Percentiles rank a stretch among this genome's conserved stretches.
Evolutionary conservation across 2,797 vertebrate genomes (phyloP).

Genomic region (Rachycentron canadum): DNA sequence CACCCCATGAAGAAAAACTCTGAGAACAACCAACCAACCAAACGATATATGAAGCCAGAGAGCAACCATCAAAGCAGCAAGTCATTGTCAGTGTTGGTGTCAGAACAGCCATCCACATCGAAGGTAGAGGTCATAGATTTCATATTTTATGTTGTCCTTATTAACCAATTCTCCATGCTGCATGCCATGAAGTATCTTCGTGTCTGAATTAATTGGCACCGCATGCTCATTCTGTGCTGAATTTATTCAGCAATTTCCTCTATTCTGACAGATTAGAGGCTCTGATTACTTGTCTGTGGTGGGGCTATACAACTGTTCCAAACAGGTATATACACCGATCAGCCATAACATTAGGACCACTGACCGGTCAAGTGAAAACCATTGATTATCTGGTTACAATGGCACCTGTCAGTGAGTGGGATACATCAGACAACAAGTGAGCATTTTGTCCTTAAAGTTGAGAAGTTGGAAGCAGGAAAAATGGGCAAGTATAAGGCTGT

Average conservation of each 20-base stretch:
- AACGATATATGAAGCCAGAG: conserved; percentile 83
- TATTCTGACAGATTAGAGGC: background rate
- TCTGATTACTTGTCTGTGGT: background rate
- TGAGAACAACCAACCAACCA: conserved; percentile 57
- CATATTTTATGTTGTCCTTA: background rate
- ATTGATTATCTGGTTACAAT: too few relatives aligned
- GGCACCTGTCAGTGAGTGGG: too few relatives aligned
- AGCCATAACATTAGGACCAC: too few relatives aligned
- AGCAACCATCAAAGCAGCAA: conserved; percentile 71
- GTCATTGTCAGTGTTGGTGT: conserved; percentile 38
- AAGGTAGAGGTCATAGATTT: conserved; percentile 53
- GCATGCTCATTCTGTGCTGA: background rate
- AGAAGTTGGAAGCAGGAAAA: too few relatives aligned
- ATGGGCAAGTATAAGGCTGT: too few relatives aligned
- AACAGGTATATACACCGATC: background rate
- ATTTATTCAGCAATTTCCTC: background rate
- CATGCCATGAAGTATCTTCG: background rate
- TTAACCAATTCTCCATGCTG: background rate
- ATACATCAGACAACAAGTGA: too few relatives aligned
- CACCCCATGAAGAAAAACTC: conserved; percentile 47
- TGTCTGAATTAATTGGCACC: background rate
- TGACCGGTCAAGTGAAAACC: too few relatives aligned
- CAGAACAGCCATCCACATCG: conserved; percentile 41
- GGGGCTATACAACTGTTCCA: background rate
- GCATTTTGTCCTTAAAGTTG: too few relatives aligned